Evolutionary conservation across 64 coral and sea anemone species (phyloP), one percentile per base, ranked within the genome.

Genomic region (Pachyseris speciosa): DNA sequence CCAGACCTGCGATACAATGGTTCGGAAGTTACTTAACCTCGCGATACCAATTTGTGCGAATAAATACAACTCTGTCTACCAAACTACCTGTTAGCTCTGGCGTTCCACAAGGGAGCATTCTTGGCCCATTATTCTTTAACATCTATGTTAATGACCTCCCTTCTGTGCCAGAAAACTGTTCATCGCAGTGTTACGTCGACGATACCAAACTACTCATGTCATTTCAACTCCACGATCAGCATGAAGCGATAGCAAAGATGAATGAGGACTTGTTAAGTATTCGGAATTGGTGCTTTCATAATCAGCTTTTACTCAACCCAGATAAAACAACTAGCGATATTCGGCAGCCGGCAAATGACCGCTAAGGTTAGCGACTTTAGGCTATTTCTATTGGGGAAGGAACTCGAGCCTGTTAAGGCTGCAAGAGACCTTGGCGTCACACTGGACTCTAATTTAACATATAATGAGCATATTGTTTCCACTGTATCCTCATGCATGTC

Each of bases 401-500:
- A 86, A 25, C 9, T 86, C 25, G 64, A 50, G 11, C 65, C 49
- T 24, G 29, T 41, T 40, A 69, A 48, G 22, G 55, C 49, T 74
- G 69, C 51, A 42, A 75, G 34, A 41, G 85, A 88, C 51, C 69
- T 58, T 13, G 64, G 51, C 55, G 51, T 74, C 28, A 73, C 26
- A n/a, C 73, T 64, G 38, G 69, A 88, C 34, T 28, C 20, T 43
- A 63, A 39, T 48, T 20, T 31, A 25, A 63, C 26, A 24, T 70
- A 33, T 43, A 63, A 76, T 77, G 72, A 49, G 22, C 72, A 89
- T 36, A 64, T 43, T 64, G 29, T 75, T 75, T 59, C 38, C 33
- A 78, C 87, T 42, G 87, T 89, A 17, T 89, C 87, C 3, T 89
- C 37, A 19, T 89, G 87, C 65, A 66, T 78, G 72, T 89, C 58